A percentile compares a stretch with the other conserved stretches of the same genome.
phyloP scores from a whole-genome alignment of 2,113 vertebrate species.

The Hystrix cristata region DNA sequence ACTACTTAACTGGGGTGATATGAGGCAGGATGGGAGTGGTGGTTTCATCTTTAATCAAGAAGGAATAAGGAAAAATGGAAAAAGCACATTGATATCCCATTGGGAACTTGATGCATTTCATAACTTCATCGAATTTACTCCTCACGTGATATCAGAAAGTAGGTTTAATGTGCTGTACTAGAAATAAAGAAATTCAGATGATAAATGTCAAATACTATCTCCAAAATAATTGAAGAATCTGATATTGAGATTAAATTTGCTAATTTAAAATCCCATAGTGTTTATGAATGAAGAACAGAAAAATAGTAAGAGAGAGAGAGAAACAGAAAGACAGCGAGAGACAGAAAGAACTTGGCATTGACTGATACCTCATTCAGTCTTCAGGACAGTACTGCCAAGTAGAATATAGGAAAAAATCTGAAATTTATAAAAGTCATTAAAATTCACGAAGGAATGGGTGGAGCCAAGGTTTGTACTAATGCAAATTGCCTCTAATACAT shows the following conservation, averaged over 20 bases:
- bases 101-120: neutral
- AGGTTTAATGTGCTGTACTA: neutral
- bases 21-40: neutral
- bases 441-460: neutral
- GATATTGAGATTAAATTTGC: neutral
- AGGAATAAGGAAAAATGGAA: neutral
- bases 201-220: neutral
- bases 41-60: neutral
- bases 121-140: neutral
- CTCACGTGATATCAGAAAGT: neutral
- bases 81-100: neutral
- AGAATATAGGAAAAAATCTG: neutral
- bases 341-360: neutral
- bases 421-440: neutral
- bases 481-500: neutral
- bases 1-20: neutral
- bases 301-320: neutral
- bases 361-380: neutral
- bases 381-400: neutral
- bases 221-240: neutral
- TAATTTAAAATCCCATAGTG: neutral
- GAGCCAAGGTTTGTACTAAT: neutral
- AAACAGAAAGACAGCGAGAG: neutral
- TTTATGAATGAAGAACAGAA: neutral
- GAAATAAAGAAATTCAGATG: neutral